These are phyloP conservation scores for Pangasius krempfi DNA, from an alignment of 2,797 vertebrate genomes.

Conservation along the genomic window DNA sequence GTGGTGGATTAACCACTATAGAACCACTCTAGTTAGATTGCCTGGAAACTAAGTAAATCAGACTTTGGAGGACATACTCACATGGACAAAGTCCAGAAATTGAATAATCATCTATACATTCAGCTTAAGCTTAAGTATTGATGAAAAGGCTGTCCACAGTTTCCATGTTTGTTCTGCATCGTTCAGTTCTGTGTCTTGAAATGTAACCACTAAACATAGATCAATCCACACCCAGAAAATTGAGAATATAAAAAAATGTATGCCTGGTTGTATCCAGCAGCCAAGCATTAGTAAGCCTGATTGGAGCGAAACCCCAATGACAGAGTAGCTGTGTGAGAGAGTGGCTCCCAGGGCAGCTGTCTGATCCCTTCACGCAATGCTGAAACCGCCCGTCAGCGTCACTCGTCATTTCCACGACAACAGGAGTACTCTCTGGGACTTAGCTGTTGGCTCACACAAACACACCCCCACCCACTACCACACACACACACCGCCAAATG, in stretches of 20 bases:
- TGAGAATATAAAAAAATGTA: constrained; percentile 38
- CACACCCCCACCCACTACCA: constrained; percentile 26
- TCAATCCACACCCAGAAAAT: constrained; percentile 46
- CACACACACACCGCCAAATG: constrained; percentile 23
- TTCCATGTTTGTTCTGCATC: background rate
- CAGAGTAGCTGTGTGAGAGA: constrained; percentile 32
- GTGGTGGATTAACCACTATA: constrained; percentile 30
- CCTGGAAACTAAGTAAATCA: constrained; percentile 17
- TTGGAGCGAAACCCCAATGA: constrained; percentile 35
- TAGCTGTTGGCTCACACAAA: constrained; percentile 40
- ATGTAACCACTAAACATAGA: constrained; percentile 26
- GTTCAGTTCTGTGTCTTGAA: constrained; percentile 8
- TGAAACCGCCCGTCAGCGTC: constrained; percentile 50
- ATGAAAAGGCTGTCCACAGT: background rate
- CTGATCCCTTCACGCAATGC: constrained; percentile 47
- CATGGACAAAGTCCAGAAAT: background rate
- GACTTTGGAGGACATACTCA: constrained; percentile 22
- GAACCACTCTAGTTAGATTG: constrained; percentile 16
- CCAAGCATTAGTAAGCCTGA: constrained; percentile 37
- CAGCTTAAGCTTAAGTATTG: background rate
- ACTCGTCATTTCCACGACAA: constrained; percentile 54
- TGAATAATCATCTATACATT: background rate
- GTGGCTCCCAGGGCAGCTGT: constrained; percentile 49
- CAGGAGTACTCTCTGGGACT: constrained; percentile 41
- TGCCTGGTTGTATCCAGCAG: constrained; percentile 31